Evolutionary conservation across 1,140 invertebrate genomes (phyloP).

Genomic region (Anoplophora glabripennis): DNA sequence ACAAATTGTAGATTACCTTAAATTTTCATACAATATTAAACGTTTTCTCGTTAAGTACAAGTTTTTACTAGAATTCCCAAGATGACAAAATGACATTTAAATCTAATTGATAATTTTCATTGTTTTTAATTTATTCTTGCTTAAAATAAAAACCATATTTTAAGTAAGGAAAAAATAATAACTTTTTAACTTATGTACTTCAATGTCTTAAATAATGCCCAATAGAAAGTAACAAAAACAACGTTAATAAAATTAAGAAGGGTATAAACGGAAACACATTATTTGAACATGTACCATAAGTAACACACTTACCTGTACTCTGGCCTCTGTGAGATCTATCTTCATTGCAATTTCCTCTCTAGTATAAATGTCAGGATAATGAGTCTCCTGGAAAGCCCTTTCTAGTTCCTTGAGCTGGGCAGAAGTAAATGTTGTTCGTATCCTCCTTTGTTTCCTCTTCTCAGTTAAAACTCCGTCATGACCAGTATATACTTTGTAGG

Average conservation of each 20-base stretch:
- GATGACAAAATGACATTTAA: too few relatives aligned
- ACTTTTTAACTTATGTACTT: too few relatives aligned
- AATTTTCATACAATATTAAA: too few relatives aligned
- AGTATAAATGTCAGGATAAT: slow-evolving; percentile 99
- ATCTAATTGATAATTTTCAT: too few relatives aligned
- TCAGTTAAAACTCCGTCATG: slow-evolving; percentile 82
- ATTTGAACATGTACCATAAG: too few relatives aligned
- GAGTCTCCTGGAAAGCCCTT: slow-evolving; percentile 94
- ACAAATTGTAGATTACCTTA: too few relatives aligned
- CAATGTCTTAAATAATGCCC: background rate
- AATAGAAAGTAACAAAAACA: background rate
- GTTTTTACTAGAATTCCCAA: too few relatives aligned
- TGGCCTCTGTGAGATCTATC: slow-evolving; percentile 95
- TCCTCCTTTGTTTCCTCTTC: slow-evolving; percentile 88
- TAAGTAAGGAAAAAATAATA: too few relatives aligned
- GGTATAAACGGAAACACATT: too few relatives aligned
- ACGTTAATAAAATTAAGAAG: slow-evolving; percentile 1
- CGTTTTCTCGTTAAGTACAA: too few relatives aligned
- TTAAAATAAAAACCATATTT: too few relatives aligned
- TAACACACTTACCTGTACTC: slow-evolving; percentile 84
- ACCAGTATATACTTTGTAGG: slow-evolving; percentile 83
- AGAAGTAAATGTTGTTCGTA: slow-evolving; percentile 95
- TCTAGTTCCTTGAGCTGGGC: slow-evolving; percentile 96
- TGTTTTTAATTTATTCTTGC: too few relatives aligned
- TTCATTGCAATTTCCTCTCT: slow-evolving; percentile 98